Percentiles rank a stretch among this genome's conserved stretches.
Evolutionary conservation across 2,797 vertebrate genomes (phyloP).

Genomic region (Lacerta agilis): DNA sequence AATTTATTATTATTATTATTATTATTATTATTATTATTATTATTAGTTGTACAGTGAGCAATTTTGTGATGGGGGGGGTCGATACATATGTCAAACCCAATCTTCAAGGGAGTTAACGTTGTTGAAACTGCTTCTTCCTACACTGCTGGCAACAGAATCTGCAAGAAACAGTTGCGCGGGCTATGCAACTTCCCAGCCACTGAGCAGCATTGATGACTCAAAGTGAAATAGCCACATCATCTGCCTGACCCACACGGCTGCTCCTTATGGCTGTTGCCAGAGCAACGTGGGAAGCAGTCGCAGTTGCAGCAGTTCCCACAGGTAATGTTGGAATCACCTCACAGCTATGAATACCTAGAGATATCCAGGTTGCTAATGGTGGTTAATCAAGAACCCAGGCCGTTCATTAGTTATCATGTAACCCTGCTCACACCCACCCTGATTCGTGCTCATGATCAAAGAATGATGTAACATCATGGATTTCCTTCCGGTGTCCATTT

Average conservation of each 20-base stretch:
- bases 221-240: neutral
- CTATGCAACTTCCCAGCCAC: neutral
- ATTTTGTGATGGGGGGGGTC: neutral
- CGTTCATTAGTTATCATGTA: neutral
- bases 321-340: neutral
- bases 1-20: too few species aligned
- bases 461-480: neutral
- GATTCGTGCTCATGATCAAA: neutral
- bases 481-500: neutral
- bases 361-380: neutral
- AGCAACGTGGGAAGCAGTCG: neutral
- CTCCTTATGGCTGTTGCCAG: neutral
- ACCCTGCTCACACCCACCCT: neutral
- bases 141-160: neutral
- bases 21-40: too few species aligned
- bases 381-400: neutral
- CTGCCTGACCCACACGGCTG: neutral
- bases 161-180: neutral
- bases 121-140: too few species aligned
- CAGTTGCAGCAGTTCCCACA: neutral
- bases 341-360: neutral
- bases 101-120: neutral
- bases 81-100: neutral
- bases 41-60: too few species aligned
- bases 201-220: neutral